Conservation (phyloP, 2,888 invertebrate species). For the Physocephala rufipes region DNA sequence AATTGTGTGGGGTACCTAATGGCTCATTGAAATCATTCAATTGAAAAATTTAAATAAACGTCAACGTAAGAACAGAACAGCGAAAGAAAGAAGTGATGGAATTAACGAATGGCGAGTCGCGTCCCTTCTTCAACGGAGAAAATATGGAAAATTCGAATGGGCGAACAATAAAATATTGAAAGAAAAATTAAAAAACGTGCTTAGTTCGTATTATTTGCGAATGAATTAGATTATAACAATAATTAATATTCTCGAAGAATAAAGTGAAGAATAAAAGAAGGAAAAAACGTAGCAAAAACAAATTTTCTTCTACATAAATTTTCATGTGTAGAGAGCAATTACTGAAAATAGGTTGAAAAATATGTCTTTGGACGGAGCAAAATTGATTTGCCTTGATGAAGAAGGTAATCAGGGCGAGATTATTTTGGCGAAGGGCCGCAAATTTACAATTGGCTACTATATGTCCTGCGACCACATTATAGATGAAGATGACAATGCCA, state of each 20-base stretch:
- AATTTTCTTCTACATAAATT: constrained; percentile 31
- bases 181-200: constrained; percentile 13
- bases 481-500: constrained; percentile 51
- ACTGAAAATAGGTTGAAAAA: constrained; percentile 37
- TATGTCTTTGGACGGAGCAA: constrained; percentile 60
- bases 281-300: constrained; percentile 34
- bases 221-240: background rate
- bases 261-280: constrained; percentile 25
- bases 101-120: constrained; percentile 42
- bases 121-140: constrained; percentile 43
- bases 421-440: constrained; percentile 55
- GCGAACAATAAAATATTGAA: constrained; percentile 7
- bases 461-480: constrained; percentile 57
- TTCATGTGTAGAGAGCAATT: constrained; percentile 28
- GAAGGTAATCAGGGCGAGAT: constrained; percentile 39
- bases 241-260: background rate
- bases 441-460: constrained; percentile 59
- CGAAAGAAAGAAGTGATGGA: constrained; percentile 34
- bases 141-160: constrained; percentile 36
- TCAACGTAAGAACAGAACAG: constrained; percentile 30
- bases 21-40: background rate
- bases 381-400: constrained; percentile 53
- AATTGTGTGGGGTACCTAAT: too few species aligned
- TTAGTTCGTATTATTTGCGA: constrained; percentile 3
- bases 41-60: constrained; percentile 34